These are phyloP conservation scores for Saturnia pavonia DNA, from an alignment of 2,888 invertebrate species.

Conservation along the genomic window DNA sequence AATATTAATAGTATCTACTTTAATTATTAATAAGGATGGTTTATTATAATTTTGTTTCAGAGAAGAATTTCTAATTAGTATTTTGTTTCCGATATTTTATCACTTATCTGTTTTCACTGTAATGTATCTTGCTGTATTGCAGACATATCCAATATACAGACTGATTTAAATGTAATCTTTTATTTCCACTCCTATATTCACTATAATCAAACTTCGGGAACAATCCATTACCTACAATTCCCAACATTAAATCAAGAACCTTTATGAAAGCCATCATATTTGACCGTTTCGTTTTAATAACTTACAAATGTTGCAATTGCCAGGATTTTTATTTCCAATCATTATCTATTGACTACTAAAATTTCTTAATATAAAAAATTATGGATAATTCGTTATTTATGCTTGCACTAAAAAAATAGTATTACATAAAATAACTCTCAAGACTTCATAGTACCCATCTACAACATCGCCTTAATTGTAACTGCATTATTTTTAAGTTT, in stretches of 20 bases:
- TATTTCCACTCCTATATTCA: slow-evolving; percentile 34
- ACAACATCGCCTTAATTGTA: no score
- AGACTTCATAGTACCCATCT: no score
- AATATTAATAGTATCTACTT: slow-evolving; percentile 74
- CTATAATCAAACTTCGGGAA: not conserved
- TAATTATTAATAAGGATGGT: slow-evolving; percentile 79
- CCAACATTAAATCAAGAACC: not conserved
- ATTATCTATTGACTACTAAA: not conserved
- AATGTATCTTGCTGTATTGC: slow-evolving; percentile 82
- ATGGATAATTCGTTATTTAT: no score
- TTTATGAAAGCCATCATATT: not conserved
- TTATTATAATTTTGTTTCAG: slow-evolving; percentile 80
- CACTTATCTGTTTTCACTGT: slow-evolving; percentile 81
- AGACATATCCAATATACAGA: slow-evolving; percentile 83
- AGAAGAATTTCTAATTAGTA: slow-evolving; percentile 80
- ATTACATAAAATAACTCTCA: no score
- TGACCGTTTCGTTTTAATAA: not conserved
- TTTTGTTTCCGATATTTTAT: slow-evolving; percentile 82
- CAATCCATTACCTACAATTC: not conserved
- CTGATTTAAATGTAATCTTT: slow-evolving; percentile 73
- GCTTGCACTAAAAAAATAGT: no score
- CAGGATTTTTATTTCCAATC: not conserved
- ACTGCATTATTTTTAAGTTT: no score
- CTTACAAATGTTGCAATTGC: not conserved
- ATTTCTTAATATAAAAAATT: not conserved